These are phyloP conservation scores for Catalaphyllia jardinei DNA, from an alignment of 64 coral and sea anemone genomes.

Conservation along the genomic window DNA sequence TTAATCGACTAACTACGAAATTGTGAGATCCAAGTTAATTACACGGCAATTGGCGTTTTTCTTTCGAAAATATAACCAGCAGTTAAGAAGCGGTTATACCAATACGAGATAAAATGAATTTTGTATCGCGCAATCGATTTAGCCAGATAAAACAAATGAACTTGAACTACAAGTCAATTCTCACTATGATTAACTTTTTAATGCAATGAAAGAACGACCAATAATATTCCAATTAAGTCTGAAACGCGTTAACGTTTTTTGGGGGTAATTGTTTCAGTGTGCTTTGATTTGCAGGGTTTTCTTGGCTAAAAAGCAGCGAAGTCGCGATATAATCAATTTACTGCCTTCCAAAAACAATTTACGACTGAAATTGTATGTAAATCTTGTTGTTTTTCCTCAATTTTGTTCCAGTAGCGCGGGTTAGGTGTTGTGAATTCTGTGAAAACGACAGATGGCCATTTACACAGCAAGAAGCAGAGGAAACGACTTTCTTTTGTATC, in stretches of 20 bases:
- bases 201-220: neutral
- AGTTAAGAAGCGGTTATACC: neutral
- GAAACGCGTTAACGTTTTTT: neutral
- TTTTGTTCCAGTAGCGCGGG: neutral
- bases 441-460: slow-evolving; percentile 35
- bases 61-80: neutral
- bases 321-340: no score
- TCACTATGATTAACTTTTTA: neutral
- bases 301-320: neutral
- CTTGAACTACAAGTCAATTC: neutral
- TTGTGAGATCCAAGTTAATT: no score
- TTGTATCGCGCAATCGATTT: neutral
- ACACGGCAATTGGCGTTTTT: no score
- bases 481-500: slow-evolving; percentile 30
- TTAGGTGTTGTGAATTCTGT: slow-evolving; percentile 17
- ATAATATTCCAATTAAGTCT: neutral
- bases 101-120: neutral
- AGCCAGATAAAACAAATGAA: neutral
- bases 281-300: neutral
- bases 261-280: neutral
- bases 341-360: no score
- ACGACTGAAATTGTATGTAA: neutral
- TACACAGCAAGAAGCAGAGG: neutral
- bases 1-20: no score
- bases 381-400: neutral